Conservation (phyloP, 2,797 vertebrate genomes). For the Phalloptychus januarius region DNA sequence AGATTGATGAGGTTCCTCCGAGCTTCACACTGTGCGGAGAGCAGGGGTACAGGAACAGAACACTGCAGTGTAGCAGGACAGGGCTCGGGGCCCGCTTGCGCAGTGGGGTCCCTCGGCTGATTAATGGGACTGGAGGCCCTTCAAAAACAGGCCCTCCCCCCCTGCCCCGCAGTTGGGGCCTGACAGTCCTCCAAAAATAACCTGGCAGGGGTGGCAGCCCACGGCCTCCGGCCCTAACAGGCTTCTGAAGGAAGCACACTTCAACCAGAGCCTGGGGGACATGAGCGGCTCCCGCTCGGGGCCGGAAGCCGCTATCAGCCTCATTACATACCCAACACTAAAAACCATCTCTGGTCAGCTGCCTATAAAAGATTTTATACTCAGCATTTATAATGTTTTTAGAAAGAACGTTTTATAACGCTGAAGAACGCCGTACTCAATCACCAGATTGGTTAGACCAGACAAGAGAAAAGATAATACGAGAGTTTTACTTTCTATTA, state of each 20-base stretch:
- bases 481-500: no score
- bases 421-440: not conserved
- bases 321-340: constrained; percentile 60
- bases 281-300: constrained; percentile 26
- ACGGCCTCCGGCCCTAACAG: constrained; percentile 63
- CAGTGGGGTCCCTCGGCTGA: constrained; percentile 87
- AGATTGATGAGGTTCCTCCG: constrained; percentile 99
- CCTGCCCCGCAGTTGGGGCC: constrained; percentile 79
- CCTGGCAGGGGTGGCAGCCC: constrained; percentile 68
- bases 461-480: not conserved
- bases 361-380: constrained; percentile 11
- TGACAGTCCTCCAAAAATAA: constrained; percentile 85
- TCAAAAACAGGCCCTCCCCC: constrained; percentile 82
- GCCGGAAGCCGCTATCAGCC: constrained; percentile 66
- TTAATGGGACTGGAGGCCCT: constrained; percentile 93
- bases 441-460: not conserved
- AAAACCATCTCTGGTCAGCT: constrained; percentile 42
- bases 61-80: constrained; percentile 87
- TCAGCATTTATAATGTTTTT: not conserved
- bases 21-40: constrained; percentile 89
- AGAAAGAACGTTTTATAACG: not conserved
- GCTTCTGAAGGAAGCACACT: constrained; percentile 68
- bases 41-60: constrained; percentile 86
- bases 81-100: constrained; percentile 82
- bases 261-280: constrained; percentile 42